Evolutionary conservation across 2,113 vertebrate genomes (phyloP), one percentile per base, ranked within the genome.

Genomic region (Gopherus flavomarginatus): DNA sequence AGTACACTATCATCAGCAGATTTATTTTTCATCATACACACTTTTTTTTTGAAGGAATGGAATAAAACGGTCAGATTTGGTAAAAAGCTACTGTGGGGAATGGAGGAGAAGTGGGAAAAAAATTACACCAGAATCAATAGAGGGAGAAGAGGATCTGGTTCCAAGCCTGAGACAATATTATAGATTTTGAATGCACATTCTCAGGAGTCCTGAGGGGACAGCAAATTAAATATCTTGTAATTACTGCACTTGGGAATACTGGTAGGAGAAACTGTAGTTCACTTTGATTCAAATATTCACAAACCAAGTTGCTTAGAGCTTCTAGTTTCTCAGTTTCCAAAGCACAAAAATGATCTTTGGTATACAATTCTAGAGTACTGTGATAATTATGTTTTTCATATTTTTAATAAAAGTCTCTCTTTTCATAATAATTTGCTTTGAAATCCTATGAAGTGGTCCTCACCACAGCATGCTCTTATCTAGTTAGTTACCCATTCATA

Each of bases 401-500:
- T 0, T 38, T 5, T 44, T 35, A 50, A 26, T 62, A 83, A 50
- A 38, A 14, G 3, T 3, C 14, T 5, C 11, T 8, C 31, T 93
- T 88, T 83, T 1, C 90, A 94, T 56, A 92, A 42, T 53, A 47
- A 26, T 11, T 81, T 27, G 1, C 2, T 83, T 24, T n/a, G 35
- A 49, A 88, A 0, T 8, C 11, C 19, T 85, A 21, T 35, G 38
- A 14, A 12, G 22, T 31, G 42, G 11, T 62, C 22, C 69, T 62
- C 44, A 59, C 50, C 7, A 44, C 35, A 90, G 52, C 29, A 75
- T 19, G 27, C 21, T 54, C 53, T 8, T 4, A 24, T 35, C 54
- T 0, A 2, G 21, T 77, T 53, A 44, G 50, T 31, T 56, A 31
- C 2, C 21, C 82, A 22, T 75, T 12, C 97, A 11, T 97, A 99